Evolutionary conservation across 2,888 invertebrate genomes (phyloP), one percentile per base, ranked within the genome.

Genomic region (Melikaiella ostensackeni): DNA sequence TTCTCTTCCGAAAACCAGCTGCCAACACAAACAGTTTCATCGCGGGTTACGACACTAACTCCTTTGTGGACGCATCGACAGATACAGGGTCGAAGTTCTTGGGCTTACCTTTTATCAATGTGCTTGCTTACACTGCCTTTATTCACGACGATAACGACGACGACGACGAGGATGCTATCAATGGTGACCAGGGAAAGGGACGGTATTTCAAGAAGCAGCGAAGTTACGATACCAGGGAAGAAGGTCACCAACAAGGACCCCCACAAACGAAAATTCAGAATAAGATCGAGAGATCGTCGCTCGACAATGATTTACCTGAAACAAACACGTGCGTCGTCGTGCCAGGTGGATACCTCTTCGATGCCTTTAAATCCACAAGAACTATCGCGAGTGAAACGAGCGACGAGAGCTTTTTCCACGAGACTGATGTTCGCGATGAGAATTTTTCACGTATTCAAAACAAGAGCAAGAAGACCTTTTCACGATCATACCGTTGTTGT

Each of bases 101-200:
- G 79, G 57, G 75, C 74, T 30, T 62, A 81, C 74, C 83, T 82
- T 76, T 81, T 77, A 79, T 82, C 81, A 81, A 87, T 76, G 84
- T 84, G 81, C 85, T 84, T 83, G 82, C 84, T 83, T 83, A 88
- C 89, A 88, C 89, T 89, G 88, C 88, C 89, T 86, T 84, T 81
- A 85, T 79, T 63, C 78, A 84, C 77, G 77, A 80, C 75, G 77
- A 61, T 63, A 80, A 79, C 74, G 79, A 77, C 76, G 77, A 79
- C 64, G 70, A 83, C 78, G 81, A 76, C 61, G 78, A 59, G 74
- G 62, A 66, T 46, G 42, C 11, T n/a, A 30, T 70, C 70, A 55
- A 50, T 70, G n/a, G 50, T 70, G 24, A 55, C 50, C 50, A 50
- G 33, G 27, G 19, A 55, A 19, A 50, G 30, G n/a, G 30, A 70